Evolutionary conservation across 1,140 invertebrate genomes (phyloP), one percentile per base, ranked within the genome.

Genomic region (Aporrectodea caliginosa): DNA sequence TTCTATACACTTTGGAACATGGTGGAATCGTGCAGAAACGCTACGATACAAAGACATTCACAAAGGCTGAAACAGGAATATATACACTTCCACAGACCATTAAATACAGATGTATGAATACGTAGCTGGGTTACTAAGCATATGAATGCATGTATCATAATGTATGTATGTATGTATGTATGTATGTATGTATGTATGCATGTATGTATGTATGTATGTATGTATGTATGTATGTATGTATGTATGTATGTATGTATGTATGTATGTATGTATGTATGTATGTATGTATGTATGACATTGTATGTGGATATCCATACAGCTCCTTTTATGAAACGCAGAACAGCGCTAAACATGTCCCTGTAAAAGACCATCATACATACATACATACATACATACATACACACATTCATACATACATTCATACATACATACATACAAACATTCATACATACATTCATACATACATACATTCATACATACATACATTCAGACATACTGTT

Each of bases 371-470:
- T 75, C 74, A 75, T 75, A 34, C 33, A 43, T 6, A 34, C 2
- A n/a, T 43, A 34, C 27, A 29, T 75, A 27, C 31, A 35, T 35
- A 27, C 74, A n/a, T 75, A 35, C 31, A 43, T 76, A n/a, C n/a
- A n/a, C 1, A 1, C 29, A 58, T 76, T 76, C 14, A 76, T 76
- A 35, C 35, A 76, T 76, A 35, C 35, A 76, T 76, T 75, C 74
- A 75, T 75, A 34, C 74, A 30, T 73, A 31, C 32, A 58, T 58
- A 34, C 74, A 35, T 75, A 6, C 35, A 75, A 34, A 34, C 35
- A 16, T 75, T 58, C 74, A 75, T 35, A 34, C 74, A 75, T 75
- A 34, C 74, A 75, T 75, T 75, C 33, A 34, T 35, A 16, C 74
- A 75, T 73, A 27, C 72, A 73, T 73, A n/a, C 1, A 31, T 33